Conservation (phyloP, 37 sponge, comb jelly and placozoan species). For the Halichondria panicea region DNA sequence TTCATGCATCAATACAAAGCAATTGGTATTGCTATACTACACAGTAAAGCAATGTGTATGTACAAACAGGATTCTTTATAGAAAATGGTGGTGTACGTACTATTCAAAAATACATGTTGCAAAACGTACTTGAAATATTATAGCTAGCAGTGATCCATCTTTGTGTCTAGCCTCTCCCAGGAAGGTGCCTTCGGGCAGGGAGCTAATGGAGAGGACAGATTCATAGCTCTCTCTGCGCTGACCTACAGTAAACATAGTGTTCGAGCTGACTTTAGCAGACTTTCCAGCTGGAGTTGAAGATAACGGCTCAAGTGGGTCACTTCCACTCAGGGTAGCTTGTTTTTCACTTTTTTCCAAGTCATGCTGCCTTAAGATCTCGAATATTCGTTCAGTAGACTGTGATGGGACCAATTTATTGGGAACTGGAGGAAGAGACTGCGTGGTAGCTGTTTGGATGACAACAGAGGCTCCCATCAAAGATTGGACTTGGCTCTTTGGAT, state of each 20-base stretch:
- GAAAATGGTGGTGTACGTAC: too few relatives aligned
- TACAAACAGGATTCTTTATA: too few relatives aligned
- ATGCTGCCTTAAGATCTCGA: neutral
- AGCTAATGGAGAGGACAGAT: constrained; percentile 28
- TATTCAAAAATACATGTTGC: too few relatives aligned
- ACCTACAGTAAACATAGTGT: too few relatives aligned
- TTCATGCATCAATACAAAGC: too few relatives aligned
- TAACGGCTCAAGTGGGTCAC: neutral
- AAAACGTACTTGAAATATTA: constrained; percentile 79
- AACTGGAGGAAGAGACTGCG: neutral
- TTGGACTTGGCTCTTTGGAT: too few relatives aligned
- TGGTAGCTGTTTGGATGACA: too few relatives aligned
- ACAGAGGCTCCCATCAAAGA: too few relatives aligned
- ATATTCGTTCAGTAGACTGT: constrained; percentile 8
- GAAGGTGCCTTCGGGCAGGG: constrained; percentile 75
- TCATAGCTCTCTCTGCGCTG: too few relatives aligned
- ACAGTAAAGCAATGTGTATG: too few relatives aligned
- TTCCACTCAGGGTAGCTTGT: neutral
- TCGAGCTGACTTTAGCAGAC: too few relatives aligned
- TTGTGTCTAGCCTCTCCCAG: constrained; percentile 77
- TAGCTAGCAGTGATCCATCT: constrained; percentile 72
- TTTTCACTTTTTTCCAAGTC: constrained; percentile 6
- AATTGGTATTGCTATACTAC: too few relatives aligned
- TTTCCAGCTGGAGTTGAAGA: constrained; percentile 40
- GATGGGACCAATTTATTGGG: constrained; percentile 3